Conservation (phyloP, 2,888 invertebrate genomes). For the Cantharis rufa region DNA sequence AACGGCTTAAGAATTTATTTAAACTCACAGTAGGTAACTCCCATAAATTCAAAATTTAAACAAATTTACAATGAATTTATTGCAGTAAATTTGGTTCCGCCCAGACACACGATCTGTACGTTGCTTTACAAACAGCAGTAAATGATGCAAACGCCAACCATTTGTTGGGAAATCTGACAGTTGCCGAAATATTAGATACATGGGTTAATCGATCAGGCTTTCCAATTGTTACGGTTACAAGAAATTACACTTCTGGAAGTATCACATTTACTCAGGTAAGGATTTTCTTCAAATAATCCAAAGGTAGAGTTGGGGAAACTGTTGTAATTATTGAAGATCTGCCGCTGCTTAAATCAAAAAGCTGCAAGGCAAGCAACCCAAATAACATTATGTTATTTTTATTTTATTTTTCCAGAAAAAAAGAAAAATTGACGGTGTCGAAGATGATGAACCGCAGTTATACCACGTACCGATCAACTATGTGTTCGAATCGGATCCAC, state of each 20-base stretch:
- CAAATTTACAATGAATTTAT: background rate
- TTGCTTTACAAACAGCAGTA: slow-evolving; percentile 35
- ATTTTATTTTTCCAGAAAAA: background rate
- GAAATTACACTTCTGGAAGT: slow-evolving; percentile 4
- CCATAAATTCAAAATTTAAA: background rate
- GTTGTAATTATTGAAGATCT: too few relatives aligned
- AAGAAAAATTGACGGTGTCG: background rate
- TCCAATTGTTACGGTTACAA: slow-evolving; percentile 25
- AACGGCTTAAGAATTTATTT: slow-evolving; percentile 6
- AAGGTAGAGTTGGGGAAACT: too few relatives aligned
- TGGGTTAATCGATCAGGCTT: slow-evolving; percentile 22
- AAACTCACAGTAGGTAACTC: background rate
- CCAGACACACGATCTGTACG: slow-evolving; percentile 44
- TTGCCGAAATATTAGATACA: background rate
- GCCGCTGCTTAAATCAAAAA: too few relatives aligned
- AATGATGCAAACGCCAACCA: background rate
- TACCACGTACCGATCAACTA: slow-evolving; percentile 18
- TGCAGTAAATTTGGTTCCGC: slow-evolving; percentile 32
- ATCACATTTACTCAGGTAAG: slow-evolving; percentile 8
- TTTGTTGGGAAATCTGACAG: background rate
- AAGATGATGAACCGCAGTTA: background rate
- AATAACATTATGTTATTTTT: too few relatives aligned
- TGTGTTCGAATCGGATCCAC: background rate
- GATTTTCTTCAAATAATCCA: too few relatives aligned
- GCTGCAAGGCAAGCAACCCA: too few relatives aligned